A percentile compares a stretch with the other conserved stretches of the same genome.
These are phyloP conservation scores for Temnothorax ravouxi DNA, from an alignment of 2,888 invertebrate genomes.

Conservation along the genomic window DNA sequence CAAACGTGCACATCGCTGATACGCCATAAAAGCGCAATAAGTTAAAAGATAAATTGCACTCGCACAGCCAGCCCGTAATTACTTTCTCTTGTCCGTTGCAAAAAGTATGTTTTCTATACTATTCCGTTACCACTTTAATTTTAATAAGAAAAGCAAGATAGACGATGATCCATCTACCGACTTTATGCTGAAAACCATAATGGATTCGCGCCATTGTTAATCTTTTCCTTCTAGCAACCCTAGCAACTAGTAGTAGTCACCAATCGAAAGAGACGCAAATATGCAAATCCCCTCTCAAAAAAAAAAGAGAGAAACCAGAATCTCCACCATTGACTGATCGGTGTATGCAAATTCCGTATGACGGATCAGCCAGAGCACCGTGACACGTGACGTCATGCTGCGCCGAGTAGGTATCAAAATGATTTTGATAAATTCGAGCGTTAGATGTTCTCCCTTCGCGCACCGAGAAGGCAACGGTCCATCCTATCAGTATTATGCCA, in stretches of 20 bases:
- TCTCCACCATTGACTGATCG: slow-evolving; percentile 80
- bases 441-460: slow-evolving; percentile 69
- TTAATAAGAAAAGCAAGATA: slow-evolving; percentile 44
- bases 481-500: slow-evolving; percentile 83
- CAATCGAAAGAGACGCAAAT: slow-evolving; percentile 50
- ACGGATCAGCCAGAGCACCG: slow-evolving; percentile 79
- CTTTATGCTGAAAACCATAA: slow-evolving; percentile 33
- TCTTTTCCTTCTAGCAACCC: slow-evolving; percentile 19
- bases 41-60: slow-evolving; percentile 52
- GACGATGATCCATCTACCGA: slow-evolving; percentile 17
- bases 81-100: slow-evolving; percentile 42
- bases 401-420: slow-evolving; percentile 77
- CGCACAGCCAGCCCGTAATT: slow-evolving; percentile 25
- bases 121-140: slow-evolving; percentile 48
- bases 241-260: slow-evolving; percentile 24
- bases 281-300: slow-evolving; percentile 74
- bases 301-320: slow-evolving; percentile 62
- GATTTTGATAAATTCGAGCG: slow-evolving; percentile 83
- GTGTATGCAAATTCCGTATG: slow-evolving; percentile 83
- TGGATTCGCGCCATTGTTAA: slow-evolving; percentile 43
- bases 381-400: slow-evolving; percentile 83
- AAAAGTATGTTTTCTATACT: slow-evolving; percentile 20
- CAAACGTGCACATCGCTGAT: slow-evolving; percentile 42
- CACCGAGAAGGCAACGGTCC: slow-evolving; percentile 74
- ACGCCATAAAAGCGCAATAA: slow-evolving; percentile 42